These are phyloP conservation scores for Pantherophis vulpinus DNA, from an alignment of 2,797 vertebrate species.

Conservation along the genomic window DNA sequence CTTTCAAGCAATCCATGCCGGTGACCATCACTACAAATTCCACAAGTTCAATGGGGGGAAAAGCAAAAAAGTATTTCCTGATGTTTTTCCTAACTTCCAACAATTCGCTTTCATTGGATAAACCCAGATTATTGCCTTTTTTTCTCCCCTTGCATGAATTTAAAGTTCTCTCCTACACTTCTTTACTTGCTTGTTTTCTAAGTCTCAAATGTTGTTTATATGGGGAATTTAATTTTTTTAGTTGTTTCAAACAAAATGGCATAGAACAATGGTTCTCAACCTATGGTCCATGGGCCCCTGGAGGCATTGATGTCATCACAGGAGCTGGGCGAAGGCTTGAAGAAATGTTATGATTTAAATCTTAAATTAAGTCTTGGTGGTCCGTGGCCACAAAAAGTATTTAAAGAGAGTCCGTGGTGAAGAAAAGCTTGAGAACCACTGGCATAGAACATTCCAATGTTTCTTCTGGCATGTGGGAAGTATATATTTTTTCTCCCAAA, in stretches of 20 bases:
- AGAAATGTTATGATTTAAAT: neutral
- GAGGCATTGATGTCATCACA: neutral
- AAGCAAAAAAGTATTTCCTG: neutral
- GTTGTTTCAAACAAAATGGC: neutral
- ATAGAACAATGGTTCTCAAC: too few species aligned
- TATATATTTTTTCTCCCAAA: neutral
- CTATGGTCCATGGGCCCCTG: too few species aligned
- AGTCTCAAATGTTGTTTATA: neutral
- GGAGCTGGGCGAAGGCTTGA: neutral
- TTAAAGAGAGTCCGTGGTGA: too few species aligned
- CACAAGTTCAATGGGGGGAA: neutral
- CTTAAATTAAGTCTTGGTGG: too few species aligned
- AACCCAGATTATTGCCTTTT: neutral
- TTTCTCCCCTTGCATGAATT: neutral
- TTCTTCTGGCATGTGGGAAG: neutral
- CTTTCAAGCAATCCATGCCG: neutral
- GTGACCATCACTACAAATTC: neutral
- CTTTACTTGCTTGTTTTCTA: neutral
- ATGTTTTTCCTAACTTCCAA: neutral
- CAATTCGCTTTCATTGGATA: neutral
- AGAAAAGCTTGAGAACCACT: too few species aligned
- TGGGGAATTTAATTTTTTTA: neutral
- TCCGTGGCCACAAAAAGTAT: too few species aligned
- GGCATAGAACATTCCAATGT: neutral
- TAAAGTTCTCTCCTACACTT: neutral